Conservation (phyloP, 2,797 vertebrate species). For the Coregonus ussuriensis region DNA sequence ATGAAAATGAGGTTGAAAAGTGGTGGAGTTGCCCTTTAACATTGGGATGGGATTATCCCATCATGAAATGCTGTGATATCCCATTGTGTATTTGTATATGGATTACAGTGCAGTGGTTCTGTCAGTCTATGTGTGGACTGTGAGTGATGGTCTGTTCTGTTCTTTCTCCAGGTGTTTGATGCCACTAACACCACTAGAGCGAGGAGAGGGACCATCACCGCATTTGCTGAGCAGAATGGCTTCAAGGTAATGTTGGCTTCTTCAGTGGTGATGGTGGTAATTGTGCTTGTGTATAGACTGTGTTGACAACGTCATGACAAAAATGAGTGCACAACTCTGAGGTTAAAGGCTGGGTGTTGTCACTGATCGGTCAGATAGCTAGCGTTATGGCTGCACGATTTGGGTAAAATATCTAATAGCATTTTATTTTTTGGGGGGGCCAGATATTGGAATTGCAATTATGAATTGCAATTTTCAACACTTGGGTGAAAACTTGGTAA, state of each 20-base stretch:
- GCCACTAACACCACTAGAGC: conserved; percentile 98
- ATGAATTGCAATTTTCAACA: too few relatives aligned
- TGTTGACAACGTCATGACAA: background rate
- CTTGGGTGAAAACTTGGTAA: too few relatives aligned
- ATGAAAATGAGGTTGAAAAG: too few relatives aligned
- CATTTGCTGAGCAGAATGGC: conserved; percentile 93
- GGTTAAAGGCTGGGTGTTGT: background rate
- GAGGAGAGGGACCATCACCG: conserved; percentile 89
- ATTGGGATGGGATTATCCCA: background rate
- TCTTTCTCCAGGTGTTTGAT: conserved; percentile 88
- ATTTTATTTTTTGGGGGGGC: too few relatives aligned
- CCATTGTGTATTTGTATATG: background rate
- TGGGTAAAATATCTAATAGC: too few relatives aligned
- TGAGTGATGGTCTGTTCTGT: background rate
- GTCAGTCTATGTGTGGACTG: background rate
- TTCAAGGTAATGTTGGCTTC: conserved; percentile 83
- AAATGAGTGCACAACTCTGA: background rate
- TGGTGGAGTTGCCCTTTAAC: too few relatives aligned
- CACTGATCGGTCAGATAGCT: background rate
- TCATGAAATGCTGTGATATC: background rate
- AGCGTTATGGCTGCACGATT: too few relatives aligned
- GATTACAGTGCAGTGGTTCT: background rate
- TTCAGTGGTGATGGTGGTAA: too few relatives aligned
- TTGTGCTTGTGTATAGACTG: background rate
- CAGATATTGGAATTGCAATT: too few relatives aligned